Conservation (phyloP, 2,113 vertebrate genomes). For the Aptenodytes patagonicus region DNA sequence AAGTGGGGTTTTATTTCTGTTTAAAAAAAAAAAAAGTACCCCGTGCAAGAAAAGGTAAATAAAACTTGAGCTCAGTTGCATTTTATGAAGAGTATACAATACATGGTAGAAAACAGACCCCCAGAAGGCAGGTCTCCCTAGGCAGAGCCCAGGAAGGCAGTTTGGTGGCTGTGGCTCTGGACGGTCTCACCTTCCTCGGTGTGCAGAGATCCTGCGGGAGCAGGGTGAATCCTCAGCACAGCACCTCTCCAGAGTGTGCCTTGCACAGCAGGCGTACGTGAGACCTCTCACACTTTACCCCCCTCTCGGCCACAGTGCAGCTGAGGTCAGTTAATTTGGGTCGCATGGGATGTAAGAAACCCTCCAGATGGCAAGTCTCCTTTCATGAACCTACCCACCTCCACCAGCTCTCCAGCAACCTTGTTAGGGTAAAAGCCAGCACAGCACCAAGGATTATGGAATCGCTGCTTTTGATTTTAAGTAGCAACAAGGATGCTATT, state of each 20-base stretch:
- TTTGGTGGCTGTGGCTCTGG: neutral
- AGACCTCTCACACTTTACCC: neutral
- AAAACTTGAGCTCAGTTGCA: neutral
- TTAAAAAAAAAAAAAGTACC: neutral
- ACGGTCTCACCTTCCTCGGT: neutral
- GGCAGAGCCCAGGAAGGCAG: neutral
- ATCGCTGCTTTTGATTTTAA: neutral
- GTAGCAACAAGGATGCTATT: neutral
- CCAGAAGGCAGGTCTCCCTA: neutral
- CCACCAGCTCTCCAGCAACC: neutral
- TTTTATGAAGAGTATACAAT: neutral
- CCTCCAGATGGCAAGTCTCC: neutral
- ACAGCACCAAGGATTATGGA: neutral
- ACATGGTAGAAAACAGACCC: neutral
- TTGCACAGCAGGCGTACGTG: accelerated
- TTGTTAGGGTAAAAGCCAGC: neutral
- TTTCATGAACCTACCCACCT: neutral
- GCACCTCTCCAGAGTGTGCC: accelerated
- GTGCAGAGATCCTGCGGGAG: neutral
- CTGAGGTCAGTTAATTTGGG: neutral
- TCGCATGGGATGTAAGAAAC: neutral
- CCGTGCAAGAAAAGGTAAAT: neutral
- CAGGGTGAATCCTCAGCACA: neutral
- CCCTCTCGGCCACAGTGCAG: accelerated
- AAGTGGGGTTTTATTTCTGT: neutral